Conservation (phyloP, 2,797 vertebrate species). For the Falco columbarius region DNA sequence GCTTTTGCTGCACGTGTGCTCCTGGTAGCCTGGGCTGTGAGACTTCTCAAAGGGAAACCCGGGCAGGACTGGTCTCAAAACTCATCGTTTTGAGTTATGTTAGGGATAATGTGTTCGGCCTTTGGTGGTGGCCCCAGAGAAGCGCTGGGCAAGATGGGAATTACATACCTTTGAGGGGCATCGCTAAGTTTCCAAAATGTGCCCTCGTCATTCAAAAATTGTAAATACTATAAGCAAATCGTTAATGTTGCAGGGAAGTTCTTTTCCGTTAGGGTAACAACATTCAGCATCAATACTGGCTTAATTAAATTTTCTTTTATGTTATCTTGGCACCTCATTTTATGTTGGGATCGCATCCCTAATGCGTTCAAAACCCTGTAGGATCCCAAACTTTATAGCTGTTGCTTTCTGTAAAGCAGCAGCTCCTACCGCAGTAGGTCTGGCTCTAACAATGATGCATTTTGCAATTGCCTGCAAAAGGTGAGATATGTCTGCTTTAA, state of each 20-base stretch:
- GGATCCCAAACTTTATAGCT: constrained; percentile 69
- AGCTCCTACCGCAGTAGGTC: constrained; percentile 46
- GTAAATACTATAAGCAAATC: neutral
- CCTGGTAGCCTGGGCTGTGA: neutral
- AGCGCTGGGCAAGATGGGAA: neutral
- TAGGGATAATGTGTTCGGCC: fast-evolving
- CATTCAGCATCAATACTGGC: neutral
- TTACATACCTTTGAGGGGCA: constrained; percentile 39
- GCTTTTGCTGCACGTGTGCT: neutral
- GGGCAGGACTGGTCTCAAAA: neutral
- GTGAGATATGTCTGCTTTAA: constrained; percentile 36
- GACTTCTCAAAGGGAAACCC: neutral
- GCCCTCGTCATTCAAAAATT: neutral
- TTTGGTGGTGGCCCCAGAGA: neutral
- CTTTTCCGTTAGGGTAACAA: neutral
- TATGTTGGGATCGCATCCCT: constrained; percentile 21
- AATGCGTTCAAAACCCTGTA: constrained; percentile 42
- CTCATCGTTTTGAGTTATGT: neutral
- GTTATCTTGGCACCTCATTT: constrained; percentile 53
- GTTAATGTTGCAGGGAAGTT: neutral
- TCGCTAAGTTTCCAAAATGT: neutral
- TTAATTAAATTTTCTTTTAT: constrained; percentile 59
- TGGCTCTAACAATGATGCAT: constrained; percentile 33
- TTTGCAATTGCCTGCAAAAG: constrained; percentile 25
- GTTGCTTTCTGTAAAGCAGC: constrained; percentile 40